Conservation (phyloP, 2,888 invertebrate genomes). For the Sarcophaga carnaria region DNA sequence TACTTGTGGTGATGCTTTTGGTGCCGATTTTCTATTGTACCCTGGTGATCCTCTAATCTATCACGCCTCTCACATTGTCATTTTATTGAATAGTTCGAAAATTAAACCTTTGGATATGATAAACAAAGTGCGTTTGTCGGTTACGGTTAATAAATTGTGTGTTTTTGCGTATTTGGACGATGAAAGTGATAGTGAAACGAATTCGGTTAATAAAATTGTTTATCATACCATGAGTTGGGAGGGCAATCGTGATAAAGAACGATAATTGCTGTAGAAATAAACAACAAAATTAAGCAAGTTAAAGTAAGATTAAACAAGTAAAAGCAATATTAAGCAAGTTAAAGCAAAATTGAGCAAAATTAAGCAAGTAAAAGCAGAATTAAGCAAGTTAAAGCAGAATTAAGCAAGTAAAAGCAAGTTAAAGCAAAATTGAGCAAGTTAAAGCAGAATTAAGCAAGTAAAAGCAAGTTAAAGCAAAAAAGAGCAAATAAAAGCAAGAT, state of each 20-base stretch:
- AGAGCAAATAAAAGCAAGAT: background rate
- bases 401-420: background rate
- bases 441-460: background rate
- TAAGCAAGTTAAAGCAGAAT: conserved; percentile 27
- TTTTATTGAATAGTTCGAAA: conserved; percentile 79
- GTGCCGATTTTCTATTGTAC: conserved; percentile 95
- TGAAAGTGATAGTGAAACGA: background rate
- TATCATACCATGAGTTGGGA: conserved; percentile 72
- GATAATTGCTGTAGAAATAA: background rate
- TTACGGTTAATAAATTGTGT: conserved; percentile 89
- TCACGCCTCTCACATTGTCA: conserved; percentile 81
- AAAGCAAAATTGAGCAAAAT: no score
- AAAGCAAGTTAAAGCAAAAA: background rate
- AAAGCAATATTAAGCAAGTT: conserved; percentile 15
- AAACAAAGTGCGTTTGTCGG: conserved; percentile 88
- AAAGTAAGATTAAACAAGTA: background rate
- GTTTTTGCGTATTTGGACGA: conserved; percentile 84
- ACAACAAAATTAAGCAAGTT: background rate
- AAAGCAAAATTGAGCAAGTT: background rate
- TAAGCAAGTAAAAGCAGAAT: background rate
- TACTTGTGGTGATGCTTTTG: conserved; percentile 94
- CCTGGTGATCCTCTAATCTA: conserved; percentile 85
- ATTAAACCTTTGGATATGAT: conserved; percentile 82
- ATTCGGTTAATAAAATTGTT: conserved; percentile 34
- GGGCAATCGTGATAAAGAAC: conserved; percentile 69